A percentile compares a stretch with the other conserved stretches of the same genome.
Conservation (phyloP, 2,888 invertebrate species). For the Liodrosophila aerea region DNA sequence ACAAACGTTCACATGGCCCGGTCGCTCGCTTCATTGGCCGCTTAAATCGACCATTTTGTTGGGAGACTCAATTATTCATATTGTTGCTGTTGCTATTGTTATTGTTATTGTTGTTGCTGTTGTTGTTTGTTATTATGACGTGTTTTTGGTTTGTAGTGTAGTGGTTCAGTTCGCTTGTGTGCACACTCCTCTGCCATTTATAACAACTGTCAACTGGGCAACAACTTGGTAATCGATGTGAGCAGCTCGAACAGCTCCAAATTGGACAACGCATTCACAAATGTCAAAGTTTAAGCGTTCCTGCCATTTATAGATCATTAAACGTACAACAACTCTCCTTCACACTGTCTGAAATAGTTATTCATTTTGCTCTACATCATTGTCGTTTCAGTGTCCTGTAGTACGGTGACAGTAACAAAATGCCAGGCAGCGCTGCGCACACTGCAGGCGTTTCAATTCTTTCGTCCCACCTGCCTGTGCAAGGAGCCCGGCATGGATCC, state of each 20-base stretch:
- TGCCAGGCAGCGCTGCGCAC: slow-evolving; percentile 95
- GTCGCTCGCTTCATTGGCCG: slow-evolving; percentile 70
- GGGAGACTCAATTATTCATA: slow-evolving; percentile 75
- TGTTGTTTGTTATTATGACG: slow-evolving; percentile 64
- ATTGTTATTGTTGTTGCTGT: slow-evolving; percentile 35
- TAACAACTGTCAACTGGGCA: slow-evolving; percentile 71
- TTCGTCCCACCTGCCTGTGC: slow-evolving; percentile 96
- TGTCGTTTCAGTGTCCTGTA: slow-evolving; percentile 91
- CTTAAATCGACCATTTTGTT: slow-evolving; percentile 76
- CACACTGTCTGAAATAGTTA: neutral
- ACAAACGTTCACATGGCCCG: slow-evolving; percentile 28
- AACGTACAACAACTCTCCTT: slow-evolving; percentile 32
- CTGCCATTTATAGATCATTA: slow-evolving; percentile 76
- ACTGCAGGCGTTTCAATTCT: slow-evolving; percentile 95
- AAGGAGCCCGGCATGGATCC: slow-evolving; percentile 94
- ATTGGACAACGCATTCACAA: slow-evolving; percentile 43
- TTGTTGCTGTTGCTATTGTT: slow-evolving; percentile 41
- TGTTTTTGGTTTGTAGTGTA: slow-evolving; percentile 74
- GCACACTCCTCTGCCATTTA: slow-evolving; percentile 60
- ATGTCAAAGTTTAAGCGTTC: slow-evolving; percentile 69
- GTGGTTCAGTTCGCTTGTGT: slow-evolving; percentile 40
- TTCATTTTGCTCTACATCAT: slow-evolving; percentile 12
- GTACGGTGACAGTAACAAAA: slow-evolving; percentile 95
- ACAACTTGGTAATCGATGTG: slow-evolving; percentile 60
- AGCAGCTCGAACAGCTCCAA: slow-evolving; percentile 40